Base-by-base conservation (phyloP, 2,797 vertebrate genomes). In the Malurus leucopterus region DNA sequence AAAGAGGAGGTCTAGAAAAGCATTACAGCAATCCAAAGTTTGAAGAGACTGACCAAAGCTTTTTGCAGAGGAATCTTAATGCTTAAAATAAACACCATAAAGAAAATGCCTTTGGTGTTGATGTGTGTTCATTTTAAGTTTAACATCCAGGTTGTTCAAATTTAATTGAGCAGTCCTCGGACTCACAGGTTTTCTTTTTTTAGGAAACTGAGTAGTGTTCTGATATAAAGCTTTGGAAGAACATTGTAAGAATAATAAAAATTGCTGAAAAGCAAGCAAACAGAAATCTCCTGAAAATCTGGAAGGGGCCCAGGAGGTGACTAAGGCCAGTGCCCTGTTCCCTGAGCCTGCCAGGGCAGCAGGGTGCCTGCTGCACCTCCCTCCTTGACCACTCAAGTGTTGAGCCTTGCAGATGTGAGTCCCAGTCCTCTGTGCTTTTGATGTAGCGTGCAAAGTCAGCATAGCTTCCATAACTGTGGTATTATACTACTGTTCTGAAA, bases 11-110 rank as follows among this genome's bases (percentile, higher is more conserved):
- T 98, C 97, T 97, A 94, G 97, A 91, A 89, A 93, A 97, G 86
- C 92, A 95, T 58, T 98, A 97, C 96, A 98, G 96, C 64, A 97
- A 97, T 96, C 98, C 98, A 7, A 97, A 93, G 49, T 95, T 97
- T 93, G 98, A 98, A 77, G 98, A 98, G 89, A 98, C 98, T 71
- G 98, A 98, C 90, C 97, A 98, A 97, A 97, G 98, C 86, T 97
- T 98, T 98, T 98, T 80, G 97, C 96, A 4, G 98, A 98, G 86
- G 98, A 98, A 93, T 98, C 98, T 18, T 98, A 98, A 98, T 1
- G 92, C 98, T 94, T 98, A 95, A 98, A 96, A 86, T 94, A 92
- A 94, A 91, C 93, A 94, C 90, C 91, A 58, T 98, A 92, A 97
- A 95, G 68, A 91, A 91, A 93, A 93, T 87, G 89, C 87, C 88